Evolutionary conservation across 2,797 vertebrate species (phyloP), one percentile per base, ranked within the genome.

Genomic region (Gastrophryne carolinensis): DNA sequence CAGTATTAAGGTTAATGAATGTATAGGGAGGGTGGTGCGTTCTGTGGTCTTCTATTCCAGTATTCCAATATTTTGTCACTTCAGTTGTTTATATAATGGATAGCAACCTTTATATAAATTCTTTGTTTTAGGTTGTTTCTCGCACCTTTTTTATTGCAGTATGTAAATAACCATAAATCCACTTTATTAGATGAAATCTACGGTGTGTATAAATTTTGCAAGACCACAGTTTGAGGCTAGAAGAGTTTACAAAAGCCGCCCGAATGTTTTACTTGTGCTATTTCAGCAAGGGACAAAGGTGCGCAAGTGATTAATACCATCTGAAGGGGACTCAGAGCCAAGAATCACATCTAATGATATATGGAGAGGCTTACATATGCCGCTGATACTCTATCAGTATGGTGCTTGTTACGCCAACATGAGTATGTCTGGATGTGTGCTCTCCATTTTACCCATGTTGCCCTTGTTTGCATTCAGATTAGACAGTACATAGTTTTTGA

Each of bases 261-360:
- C 49, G 39, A 57, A 53, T 17, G 39, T 17, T 52, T 50, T 57
- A 52, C 27, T 61, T 50, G 35, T 30, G 13, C 29, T 47, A 50
- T 30, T 67, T 29, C 2, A 44, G 21, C 26, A 49, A 56, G 21
- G 67, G 52, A 57, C 39, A 77, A 71, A 77, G 67, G 75, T 77
- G 75, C 58, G 60, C 58, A 49, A 71, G 39, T 77, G 67, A 77
- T 77, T 65, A 71, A 77, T 69, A 71, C 75, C 75, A 77, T 77
- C 56, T 71, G 67, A 77, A 47, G 67, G 5, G 10, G 23, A 19
- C 27, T 5, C 34, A 23, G 29, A 44, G 75, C 75, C 75, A 77
- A 72, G 67, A 77, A 64, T 63, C 67, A 64, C 67, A 71, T 58
- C 13, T 23, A 76, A 23, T 77, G 67, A 65, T 71, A 56, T 65